Conservation (phyloP, 2,888 invertebrate genomes). For the Rhopalosiphum nymphaeae region DNA sequence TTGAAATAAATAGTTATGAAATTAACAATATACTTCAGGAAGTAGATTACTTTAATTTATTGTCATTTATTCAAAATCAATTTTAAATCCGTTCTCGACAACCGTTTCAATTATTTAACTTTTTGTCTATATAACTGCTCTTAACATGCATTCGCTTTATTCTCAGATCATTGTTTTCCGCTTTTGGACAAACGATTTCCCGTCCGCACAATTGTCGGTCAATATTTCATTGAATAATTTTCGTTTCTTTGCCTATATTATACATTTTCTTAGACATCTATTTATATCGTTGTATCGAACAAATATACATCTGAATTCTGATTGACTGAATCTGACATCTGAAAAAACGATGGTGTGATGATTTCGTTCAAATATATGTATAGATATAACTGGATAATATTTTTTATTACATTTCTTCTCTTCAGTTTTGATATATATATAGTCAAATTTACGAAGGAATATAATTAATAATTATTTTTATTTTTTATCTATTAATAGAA, state of each 20-base stretch:
- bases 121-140: constrained; percentile 13
- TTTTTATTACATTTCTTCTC: not conserved
- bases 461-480: not conserved
- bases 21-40: not conserved
- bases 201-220: not conserved
- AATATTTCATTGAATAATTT: constrained; percentile 31
- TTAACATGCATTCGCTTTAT: constrained; percentile 20
- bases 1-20: not conserved
- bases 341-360: not conserved
- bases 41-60: constrained; percentile 20
- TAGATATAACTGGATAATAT: not conserved
- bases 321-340: not conserved
- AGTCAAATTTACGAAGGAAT: not conserved
- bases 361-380: not conserved
- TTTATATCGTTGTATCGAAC: not conserved
- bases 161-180: not conserved
- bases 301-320: not conserved
- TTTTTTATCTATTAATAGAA: not conserved
- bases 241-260: not conserved
- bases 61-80: constrained; percentile 23
- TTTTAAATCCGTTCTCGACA: constrained; percentile 19
- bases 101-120: not conserved
- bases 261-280: not conserved
- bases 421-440: not conserved
- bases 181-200: constrained; percentile 21